Conservation (phyloP, 2,113 vertebrate genomes). For the Trematomus loennbergii region DNA sequence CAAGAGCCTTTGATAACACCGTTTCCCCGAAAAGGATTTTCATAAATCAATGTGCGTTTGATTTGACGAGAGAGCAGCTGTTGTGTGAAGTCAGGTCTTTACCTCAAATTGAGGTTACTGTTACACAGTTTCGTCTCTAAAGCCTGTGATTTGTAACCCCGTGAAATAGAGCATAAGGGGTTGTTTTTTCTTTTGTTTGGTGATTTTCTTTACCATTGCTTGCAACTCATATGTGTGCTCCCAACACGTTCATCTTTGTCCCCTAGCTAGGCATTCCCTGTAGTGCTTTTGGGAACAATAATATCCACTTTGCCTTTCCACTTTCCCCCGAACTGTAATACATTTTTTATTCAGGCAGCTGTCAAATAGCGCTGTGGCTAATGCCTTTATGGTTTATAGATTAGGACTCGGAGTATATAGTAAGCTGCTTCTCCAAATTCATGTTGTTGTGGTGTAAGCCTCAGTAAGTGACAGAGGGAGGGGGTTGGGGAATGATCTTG, state of each 20-base stretch:
- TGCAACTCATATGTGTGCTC: background rate
- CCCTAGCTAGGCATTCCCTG: background rate
- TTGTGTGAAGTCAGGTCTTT: constrained; percentile 23
- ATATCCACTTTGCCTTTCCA: background rate
- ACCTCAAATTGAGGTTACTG: constrained; percentile 36
- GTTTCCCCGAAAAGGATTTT: background rate
- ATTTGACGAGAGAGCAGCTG: constrained; percentile 34
- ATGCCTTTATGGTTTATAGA: constrained; percentile 71
- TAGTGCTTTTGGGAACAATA: background rate
- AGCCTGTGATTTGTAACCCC: constrained; percentile 37
- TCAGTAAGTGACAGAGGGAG: constrained; percentile 66
- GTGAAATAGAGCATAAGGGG: constrained; percentile 56
- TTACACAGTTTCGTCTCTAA: constrained; percentile 22
- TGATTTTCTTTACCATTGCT: background rate
- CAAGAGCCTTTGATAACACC: constrained; percentile 20
- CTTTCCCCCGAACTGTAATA: constrained; percentile 18
- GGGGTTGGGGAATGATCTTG: constrained; percentile 67
- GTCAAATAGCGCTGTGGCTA: constrained; percentile 39
- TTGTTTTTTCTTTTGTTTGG: constrained; percentile 67
- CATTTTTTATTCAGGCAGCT: constrained; percentile 41
- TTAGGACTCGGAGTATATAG: constrained; percentile 49
- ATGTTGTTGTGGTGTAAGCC: constrained; percentile 74
- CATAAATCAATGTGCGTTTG: constrained; percentile 42
- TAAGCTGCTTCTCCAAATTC: constrained; percentile 72
- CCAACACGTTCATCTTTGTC: background rate